These are phyloP conservation scores for Drosophila malerkotliana DNA, from an alignment of 1,140 invertebrate genomes.

Conservation along the genomic window DNA sequence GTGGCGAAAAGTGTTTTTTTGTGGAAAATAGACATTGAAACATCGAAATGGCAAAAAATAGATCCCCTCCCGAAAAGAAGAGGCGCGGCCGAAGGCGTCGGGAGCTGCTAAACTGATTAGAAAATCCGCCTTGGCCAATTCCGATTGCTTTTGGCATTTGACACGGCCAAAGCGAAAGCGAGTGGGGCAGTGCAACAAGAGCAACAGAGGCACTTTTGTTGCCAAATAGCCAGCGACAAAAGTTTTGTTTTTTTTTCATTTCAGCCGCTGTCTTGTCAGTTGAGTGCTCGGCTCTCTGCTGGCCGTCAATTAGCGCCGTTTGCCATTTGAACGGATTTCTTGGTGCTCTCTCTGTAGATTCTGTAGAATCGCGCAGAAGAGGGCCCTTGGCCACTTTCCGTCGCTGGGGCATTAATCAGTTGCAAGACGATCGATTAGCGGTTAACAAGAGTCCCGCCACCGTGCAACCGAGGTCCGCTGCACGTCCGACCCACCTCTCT, in stretches of 20 bases:
- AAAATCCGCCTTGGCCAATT: conserved; percentile 53
- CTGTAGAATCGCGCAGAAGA: conserved; percentile 14
- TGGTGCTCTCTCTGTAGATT: conserved; percentile 34
- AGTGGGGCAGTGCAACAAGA: conserved; percentile 32
- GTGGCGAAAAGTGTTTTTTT: conserved; percentile 37
- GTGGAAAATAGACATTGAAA: conserved; percentile 36
- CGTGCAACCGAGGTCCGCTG: conserved; percentile 23
- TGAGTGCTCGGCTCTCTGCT: conserved; percentile 12
- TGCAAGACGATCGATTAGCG: conserved; percentile 83
- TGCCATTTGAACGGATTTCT: conserved; percentile 33
- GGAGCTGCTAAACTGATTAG: conserved; percentile 41
- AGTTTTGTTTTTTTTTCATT: conserved; percentile 4
- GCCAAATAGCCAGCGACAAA: conserved; percentile 43
- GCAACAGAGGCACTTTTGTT: conserved; percentile 29
- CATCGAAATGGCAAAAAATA: conserved; percentile 29
- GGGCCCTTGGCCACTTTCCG: conserved; percentile 51
- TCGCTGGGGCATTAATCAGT: conserved; percentile 73
- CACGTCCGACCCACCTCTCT: conserved; percentile 3
- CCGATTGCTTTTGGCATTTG: conserved; percentile 57
- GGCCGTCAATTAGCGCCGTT: conserved; percentile 63
- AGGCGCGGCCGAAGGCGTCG: not conserved
- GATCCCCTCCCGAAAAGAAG: conserved; percentile 6
- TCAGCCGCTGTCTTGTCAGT: conserved; percentile 15
- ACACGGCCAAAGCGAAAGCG: conserved; percentile 24
- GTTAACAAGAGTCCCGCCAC: conserved; percentile 60